Percentiles rank a stretch among this genome's conserved stretches.
Conservation (phyloP, 2,797 vertebrate genomes). For the Cynopterus sphinx region DNA sequence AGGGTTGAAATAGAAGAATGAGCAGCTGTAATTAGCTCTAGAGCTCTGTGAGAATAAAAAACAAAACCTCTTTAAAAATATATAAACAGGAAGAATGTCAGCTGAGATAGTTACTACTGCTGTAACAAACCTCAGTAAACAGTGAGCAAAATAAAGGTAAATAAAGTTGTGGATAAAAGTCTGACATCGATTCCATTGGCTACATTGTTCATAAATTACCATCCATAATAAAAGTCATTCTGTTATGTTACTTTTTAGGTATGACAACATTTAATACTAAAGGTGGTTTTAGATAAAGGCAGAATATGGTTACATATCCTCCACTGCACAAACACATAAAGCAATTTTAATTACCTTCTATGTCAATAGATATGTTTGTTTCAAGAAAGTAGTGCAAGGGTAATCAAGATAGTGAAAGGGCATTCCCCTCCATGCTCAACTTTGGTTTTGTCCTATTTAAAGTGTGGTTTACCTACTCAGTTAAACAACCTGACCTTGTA, state of each 20-base stretch:
- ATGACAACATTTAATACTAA: slow-evolving; percentile 49
- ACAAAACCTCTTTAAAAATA: slow-evolving; percentile 32
- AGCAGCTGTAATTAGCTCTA: slow-evolving; percentile 56
- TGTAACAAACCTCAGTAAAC: slow-evolving; percentile 38
- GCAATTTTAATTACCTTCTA: slow-evolving; percentile 57
- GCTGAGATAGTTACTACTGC: slow-evolving; percentile 19
- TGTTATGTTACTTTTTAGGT: slow-evolving; percentile 29
- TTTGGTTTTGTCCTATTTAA: not conserved
- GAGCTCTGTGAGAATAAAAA: slow-evolving; percentile 50
- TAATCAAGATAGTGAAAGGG: not conserved
- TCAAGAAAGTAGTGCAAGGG: not conserved
- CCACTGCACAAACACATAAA: slow-evolving; percentile 15
- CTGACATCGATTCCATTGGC: slow-evolving; percentile 36
- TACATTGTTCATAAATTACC: slow-evolving; percentile 61
- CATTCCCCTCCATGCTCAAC: not conserved
- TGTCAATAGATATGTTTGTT: slow-evolving; percentile 38
- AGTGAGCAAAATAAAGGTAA: slow-evolving; percentile 62
- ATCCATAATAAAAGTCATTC: slow-evolving; percentile 62
- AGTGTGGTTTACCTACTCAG: not conserved
- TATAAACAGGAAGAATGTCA: slow-evolving; percentile 39
- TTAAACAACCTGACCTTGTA: not conserved
- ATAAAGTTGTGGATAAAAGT: slow-evolving; percentile 48
- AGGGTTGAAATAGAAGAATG: slow-evolving; percentile 52
- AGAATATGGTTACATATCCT: slow-evolving; percentile 6
- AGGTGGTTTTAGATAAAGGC: slow-evolving; percentile 51